These are phyloP conservation scores for Drosophila tripunctata DNA, from an alignment of 2,888 invertebrate genomes.

Conservation along the genomic window DNA sequence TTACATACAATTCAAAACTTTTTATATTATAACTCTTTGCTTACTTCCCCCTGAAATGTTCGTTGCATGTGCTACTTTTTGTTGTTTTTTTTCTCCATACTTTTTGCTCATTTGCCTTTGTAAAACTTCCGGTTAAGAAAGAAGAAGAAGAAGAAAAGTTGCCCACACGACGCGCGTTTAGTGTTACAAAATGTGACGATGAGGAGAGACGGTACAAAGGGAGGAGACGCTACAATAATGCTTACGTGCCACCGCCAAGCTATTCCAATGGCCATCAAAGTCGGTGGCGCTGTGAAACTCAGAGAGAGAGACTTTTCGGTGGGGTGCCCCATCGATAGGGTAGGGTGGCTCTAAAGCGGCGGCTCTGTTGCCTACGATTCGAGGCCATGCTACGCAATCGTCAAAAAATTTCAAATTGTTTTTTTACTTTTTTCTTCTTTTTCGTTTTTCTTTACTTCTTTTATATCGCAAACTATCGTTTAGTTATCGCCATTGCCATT, in stretches of 20 bases:
- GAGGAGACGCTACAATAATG: constrained; percentile 35
- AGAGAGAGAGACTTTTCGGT: constrained; percentile 1
- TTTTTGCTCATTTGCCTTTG: constrained; percentile 76
- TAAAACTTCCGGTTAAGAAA: constrained; percentile 75
- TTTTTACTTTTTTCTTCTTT: constrained; percentile 10
- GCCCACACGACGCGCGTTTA: constrained; percentile 72
- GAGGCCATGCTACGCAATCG: constrained; percentile 63
- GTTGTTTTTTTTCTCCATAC: too few relatives aligned
- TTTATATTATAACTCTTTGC: constrained; percentile 55
- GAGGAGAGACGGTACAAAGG: constrained; percentile 9
- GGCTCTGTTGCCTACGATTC: background rate
- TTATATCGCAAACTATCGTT: constrained; percentile 28
- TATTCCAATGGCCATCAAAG: constrained; percentile 1
- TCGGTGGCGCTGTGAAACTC: constrained; percentile 6
- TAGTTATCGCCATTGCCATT: constrained; percentile 45
- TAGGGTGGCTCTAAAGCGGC: too few relatives aligned
- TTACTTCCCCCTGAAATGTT: constrained; percentile 35
- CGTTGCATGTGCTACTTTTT: constrained; percentile 38
- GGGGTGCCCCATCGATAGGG: constrained; percentile 1
- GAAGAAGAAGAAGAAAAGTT: constrained; percentile 51
- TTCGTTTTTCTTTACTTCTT: background rate
- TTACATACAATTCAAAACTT: constrained; percentile 27
- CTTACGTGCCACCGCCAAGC: constrained; percentile 64
- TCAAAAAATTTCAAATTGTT: constrained; percentile 64
- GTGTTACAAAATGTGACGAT: constrained; percentile 58